A percentile compares a stretch with the other conserved stretches of the same genome.
Conservation (phyloP, 2,113 vertebrate species). For the Salvator merianae region DNA sequence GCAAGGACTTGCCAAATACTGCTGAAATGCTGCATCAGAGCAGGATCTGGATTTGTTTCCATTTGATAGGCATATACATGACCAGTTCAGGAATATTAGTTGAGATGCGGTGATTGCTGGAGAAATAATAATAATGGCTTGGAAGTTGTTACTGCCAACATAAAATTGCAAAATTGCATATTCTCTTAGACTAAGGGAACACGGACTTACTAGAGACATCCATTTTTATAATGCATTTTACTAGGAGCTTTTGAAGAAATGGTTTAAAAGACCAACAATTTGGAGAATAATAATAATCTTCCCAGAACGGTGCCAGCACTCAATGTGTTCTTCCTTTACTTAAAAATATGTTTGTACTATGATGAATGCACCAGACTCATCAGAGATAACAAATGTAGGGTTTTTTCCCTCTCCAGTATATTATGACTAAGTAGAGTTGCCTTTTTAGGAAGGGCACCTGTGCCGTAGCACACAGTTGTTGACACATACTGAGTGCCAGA, state of each 20-base stretch:
- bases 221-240: constrained; percentile 33
- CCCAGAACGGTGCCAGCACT: constrained; percentile 36
- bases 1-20: neutral
- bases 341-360: constrained; percentile 37
- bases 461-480: neutral
- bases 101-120: neutral
- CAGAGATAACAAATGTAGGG: constrained; percentile 1
- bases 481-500: neutral
- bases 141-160: neutral
- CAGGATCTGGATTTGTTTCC: neutral
- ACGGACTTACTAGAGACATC: constrained; percentile 33
- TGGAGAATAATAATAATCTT: constrained; percentile 35
- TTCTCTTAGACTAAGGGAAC: neutral
- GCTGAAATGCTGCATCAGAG: neutral
- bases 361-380: constrained; percentile 38
- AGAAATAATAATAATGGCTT: neutral
- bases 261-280: constrained; percentile 34
- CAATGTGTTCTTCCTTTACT: neutral
- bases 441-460: neutral
- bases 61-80: neutral
- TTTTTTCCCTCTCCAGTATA: no score
- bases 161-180: neutral
- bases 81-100: neutral
- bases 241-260: constrained; percentile 22
- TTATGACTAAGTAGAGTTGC: neutral